phyloP scores from a whole-genome alignment of 2,113 vertebrate species.

The Nicator chloris region DNA sequence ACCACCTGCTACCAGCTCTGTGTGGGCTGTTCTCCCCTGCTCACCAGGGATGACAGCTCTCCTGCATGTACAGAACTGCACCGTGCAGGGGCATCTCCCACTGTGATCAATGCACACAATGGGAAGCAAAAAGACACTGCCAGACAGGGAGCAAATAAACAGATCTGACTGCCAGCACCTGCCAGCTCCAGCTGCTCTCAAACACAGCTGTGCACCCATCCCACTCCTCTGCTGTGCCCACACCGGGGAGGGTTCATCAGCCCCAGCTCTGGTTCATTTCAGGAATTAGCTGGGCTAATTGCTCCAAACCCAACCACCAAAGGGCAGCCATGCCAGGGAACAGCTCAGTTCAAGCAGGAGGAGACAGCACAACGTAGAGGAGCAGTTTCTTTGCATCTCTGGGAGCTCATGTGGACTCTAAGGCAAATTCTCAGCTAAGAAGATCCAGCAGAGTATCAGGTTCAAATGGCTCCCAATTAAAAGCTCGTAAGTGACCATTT shows the following conservation, averaged over 20 bases:
- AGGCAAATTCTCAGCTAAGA: background rate
- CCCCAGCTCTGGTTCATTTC: background rate
- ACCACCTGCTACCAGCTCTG: background rate
- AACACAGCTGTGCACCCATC: background rate
- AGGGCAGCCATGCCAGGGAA: background rate
- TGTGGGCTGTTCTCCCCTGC: background rate
- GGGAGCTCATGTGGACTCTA: background rate
- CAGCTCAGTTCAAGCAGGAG: background rate
- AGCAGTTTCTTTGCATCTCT: background rate
- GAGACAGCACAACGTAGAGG: background rate
- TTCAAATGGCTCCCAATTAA: background rate
- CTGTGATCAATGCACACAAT: background rate
- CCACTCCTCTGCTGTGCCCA: background rate
- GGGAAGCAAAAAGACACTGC: background rate
- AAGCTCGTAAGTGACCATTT: background rate
- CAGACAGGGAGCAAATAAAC: background rate
- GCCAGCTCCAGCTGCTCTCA: background rate
- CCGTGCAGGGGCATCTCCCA: background rate
- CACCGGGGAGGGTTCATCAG: fast-evolving
- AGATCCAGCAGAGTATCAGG: background rate
- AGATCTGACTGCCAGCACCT: background rate
- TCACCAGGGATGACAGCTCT: background rate
- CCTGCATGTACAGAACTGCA: background rate
- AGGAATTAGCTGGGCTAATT: background rate
- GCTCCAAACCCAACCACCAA: background rate